Conservation (phyloP, 53 echinoderm and acorn worm genomes). For the Mesocentrotus franciscanus region DNA sequence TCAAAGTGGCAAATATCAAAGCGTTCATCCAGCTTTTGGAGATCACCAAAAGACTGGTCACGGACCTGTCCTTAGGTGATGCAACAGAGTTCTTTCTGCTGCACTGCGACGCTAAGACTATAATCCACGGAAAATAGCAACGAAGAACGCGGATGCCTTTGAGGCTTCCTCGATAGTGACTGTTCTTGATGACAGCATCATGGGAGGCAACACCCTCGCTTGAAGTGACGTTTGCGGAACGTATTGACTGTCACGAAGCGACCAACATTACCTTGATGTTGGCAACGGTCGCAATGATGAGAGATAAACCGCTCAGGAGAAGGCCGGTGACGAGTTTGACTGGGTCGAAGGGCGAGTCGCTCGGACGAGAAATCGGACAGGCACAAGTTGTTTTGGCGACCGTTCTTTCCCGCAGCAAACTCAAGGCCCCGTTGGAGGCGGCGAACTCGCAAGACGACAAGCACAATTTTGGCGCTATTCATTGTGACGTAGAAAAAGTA, state of each 20-base stretch:
- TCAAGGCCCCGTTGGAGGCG: constrained; percentile 8
- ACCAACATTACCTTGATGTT: constrained; percentile 55
- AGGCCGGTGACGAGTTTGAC: no score
- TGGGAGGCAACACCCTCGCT: background rate
- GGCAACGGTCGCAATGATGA: background rate
- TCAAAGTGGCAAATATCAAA: background rate
- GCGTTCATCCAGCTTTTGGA: constrained; percentile 59
- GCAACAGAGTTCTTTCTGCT: background rate
- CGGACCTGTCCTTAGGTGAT: constrained; percentile 10
- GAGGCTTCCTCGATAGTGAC: background rate
- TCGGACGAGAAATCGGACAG: no score
- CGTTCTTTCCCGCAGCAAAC: constrained; percentile 18
- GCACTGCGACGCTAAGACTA: constrained; percentile 47
- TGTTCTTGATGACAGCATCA: no score
- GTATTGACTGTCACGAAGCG: background rate
- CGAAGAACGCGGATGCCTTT: constrained; percentile 24
- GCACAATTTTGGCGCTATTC: background rate
- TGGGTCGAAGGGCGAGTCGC: no score
- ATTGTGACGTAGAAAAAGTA: constrained; percentile 17
- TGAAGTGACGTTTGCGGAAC: background rate
- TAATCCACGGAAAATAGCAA: constrained; percentile 26
- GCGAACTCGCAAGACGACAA: background rate
- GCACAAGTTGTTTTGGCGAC: constrained; percentile 49
- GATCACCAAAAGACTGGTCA: constrained; percentile 1
- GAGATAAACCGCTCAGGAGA: background rate